Evolutionary conservation across 2,113 vertebrate genomes (phyloP).

Genomic region (Lethenteron camtschaticum): DNA sequence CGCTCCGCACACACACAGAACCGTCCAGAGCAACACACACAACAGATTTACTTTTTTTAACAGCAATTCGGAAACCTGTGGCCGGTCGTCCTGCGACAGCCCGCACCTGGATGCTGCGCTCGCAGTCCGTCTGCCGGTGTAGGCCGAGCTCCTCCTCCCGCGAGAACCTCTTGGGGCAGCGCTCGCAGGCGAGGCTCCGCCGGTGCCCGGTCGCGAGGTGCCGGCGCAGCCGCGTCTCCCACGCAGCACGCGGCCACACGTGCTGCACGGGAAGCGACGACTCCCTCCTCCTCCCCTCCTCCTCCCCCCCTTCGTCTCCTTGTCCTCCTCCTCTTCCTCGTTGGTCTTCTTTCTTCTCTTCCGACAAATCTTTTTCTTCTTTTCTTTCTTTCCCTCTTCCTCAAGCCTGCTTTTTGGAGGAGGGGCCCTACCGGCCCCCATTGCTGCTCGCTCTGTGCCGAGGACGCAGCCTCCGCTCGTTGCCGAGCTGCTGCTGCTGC

Average conservation of each 20-base stretch:
- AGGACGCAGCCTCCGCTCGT: slow-evolving; percentile 28
- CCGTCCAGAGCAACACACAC: too few relatives aligned
- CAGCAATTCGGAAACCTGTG: too few relatives aligned
- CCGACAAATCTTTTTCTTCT: slow-evolving; percentile 19
- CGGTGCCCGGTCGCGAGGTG: slow-evolving; percentile 94
- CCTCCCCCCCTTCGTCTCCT: slow-evolving; percentile 29
- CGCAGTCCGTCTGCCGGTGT: slow-evolving; percentile 85
- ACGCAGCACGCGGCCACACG: slow-evolving; percentile 77
- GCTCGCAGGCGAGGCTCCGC: slow-evolving; percentile 82
- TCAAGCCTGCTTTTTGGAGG: too few relatives aligned
- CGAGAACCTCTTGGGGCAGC: slow-evolving; percentile 75
- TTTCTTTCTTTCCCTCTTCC: slow-evolving; percentile 24
- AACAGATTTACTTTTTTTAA: too few relatives aligned
- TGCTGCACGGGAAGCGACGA: slow-evolving; percentile 71
- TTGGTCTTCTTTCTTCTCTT: slow-evolving; percentile 32
- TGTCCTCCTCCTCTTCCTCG: slow-evolving; percentile 28
- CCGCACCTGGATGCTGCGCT: slow-evolving; percentile 80
- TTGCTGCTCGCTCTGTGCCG: neutral
- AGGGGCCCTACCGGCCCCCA: too few relatives aligned
- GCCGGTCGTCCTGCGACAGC: too few relatives aligned
- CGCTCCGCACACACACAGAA: too few relatives aligned
- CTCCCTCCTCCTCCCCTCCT: slow-evolving; percentile 77
- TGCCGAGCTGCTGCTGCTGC: slow-evolving; percentile 11
- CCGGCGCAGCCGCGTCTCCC: slow-evolving; percentile 95
- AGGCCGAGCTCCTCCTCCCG: slow-evolving; percentile 74